These are phyloP conservation scores for Drymonia ruficornis DNA, from an alignment of 2,888 invertebrate species.

Conservation along the genomic window DNA sequence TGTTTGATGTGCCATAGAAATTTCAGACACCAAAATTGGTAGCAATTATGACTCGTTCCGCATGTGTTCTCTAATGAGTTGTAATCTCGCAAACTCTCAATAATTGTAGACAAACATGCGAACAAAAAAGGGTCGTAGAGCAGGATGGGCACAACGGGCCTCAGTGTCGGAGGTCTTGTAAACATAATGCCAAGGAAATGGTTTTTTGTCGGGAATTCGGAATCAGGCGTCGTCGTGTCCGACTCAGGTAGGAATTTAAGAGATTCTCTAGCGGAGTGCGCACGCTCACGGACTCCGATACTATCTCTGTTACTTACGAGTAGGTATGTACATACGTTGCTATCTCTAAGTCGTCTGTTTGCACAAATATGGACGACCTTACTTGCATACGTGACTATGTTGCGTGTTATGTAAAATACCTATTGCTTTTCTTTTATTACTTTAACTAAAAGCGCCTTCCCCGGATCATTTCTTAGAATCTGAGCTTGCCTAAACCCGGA, in stretches of 20 bases:
- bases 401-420: conserved; percentile 44
- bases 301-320: conserved; percentile 68
- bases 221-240: conserved; percentile 58
- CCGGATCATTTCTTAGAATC: conserved; percentile 25
- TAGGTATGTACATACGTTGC: conserved; percentile 71
- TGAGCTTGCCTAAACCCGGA: conserved; percentile 17
- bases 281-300: conserved; percentile 51
- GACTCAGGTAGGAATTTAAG: conserved; percentile 66
- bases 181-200: conserved; percentile 78
- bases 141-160: conserved; percentile 61
- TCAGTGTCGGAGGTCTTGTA: conserved; percentile 81
- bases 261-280: conserved; percentile 48
- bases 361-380: conserved; percentile 73
- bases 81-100: conserved; percentile 44
- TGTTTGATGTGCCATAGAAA: conserved; percentile 1
- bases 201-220: conserved; percentile 63
- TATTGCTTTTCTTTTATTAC: conserved; percentile 35
- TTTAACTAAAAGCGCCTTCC: conserved; percentile 35
- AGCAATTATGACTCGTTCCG: conserved; percentile 3
- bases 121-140: conserved; percentile 74
- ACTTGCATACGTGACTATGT: conserved; percentile 64
- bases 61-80: conserved; percentile 37
- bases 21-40: neutral
- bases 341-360: conserved; percentile 71
- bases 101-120: conserved; percentile 57